These are phyloP conservation scores for Penaeus chinensis DNA, from an alignment of 1,140 invertebrate species.

Conservation along the genomic window DNA sequence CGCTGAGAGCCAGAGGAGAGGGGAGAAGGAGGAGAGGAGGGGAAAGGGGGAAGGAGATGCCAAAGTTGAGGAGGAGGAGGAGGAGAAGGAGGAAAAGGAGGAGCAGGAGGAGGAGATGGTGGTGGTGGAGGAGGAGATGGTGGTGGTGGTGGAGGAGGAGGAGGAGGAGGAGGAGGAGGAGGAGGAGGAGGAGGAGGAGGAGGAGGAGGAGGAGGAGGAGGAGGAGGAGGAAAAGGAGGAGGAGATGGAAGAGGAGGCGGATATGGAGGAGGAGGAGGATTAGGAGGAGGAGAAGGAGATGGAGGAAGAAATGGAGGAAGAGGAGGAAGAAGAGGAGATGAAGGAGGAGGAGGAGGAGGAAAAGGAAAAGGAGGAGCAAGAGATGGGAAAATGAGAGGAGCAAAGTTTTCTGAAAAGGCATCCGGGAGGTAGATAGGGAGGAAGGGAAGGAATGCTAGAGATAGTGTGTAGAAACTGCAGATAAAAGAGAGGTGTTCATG, in stretches of 20 bases:
- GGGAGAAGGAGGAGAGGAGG: neutral
- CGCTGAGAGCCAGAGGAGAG: neutral
- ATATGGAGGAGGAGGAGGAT: neutral
- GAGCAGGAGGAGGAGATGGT: too few species aligned
- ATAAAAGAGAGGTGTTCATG: too few species aligned
- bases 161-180: neutral
- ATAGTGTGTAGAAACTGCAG: too few species aligned
- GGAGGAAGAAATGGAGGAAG: neutral
- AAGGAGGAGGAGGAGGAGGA: neutral
- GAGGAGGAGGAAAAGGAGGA: neutral
- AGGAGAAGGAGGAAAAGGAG: neutral
- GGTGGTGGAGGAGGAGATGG: neutral
- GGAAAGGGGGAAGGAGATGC: neutral
- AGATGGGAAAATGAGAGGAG: neutral
- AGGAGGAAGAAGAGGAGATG: neutral
- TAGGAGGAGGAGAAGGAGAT: neutral
- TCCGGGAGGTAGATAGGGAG: neutral
- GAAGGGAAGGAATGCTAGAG: neutral
- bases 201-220: neutral
- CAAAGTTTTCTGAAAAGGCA: too few species aligned
- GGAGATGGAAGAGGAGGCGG: neutral
- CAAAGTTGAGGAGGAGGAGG: neutral
- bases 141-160: too few species aligned
- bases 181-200: too few species aligned
- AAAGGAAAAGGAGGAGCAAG: neutral